Conservation (phyloP, 2,797 vertebrate species). For the Tadarida brasiliensis region DNA sequence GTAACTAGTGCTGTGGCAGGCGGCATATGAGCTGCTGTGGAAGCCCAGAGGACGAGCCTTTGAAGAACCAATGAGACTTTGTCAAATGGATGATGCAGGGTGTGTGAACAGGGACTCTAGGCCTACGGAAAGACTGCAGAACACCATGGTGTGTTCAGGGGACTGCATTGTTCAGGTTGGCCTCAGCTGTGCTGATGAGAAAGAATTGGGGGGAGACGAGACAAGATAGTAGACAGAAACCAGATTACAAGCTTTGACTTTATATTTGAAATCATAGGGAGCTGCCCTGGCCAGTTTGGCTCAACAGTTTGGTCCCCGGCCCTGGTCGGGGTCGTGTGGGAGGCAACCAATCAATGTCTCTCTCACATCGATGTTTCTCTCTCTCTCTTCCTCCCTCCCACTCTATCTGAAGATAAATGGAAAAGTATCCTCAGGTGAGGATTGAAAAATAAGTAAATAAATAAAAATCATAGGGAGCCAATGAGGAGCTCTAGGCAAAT, state of each 20-base stretch:
- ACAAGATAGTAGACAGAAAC: not conserved
- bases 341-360: not conserved
- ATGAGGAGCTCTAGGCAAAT: not conserved
- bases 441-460: no score
- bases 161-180: not conserved
- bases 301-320: not conserved
- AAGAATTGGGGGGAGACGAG: not conserved
- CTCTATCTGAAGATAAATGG: not conserved
- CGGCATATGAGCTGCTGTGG: not conserved
- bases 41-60: not conserved
- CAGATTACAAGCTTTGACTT: conserved; percentile 4
- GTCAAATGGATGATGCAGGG: not conserved
- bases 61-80: conserved; percentile 33
- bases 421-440: no score
- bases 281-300: not conserved
- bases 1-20: not conserved
- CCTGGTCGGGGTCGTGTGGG: not conserved
- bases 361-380: not conserved
- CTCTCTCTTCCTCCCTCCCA: not conserved
- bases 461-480: conserved; percentile 17
- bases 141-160: not conserved
- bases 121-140: not conserved
- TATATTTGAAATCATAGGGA: conserved; percentile 27
- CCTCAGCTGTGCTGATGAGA: not conserved
- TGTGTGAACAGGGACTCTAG: not conserved